Conservation (phyloP, 2,888 invertebrate genomes). For the Gryllus longicercus region DNA sequence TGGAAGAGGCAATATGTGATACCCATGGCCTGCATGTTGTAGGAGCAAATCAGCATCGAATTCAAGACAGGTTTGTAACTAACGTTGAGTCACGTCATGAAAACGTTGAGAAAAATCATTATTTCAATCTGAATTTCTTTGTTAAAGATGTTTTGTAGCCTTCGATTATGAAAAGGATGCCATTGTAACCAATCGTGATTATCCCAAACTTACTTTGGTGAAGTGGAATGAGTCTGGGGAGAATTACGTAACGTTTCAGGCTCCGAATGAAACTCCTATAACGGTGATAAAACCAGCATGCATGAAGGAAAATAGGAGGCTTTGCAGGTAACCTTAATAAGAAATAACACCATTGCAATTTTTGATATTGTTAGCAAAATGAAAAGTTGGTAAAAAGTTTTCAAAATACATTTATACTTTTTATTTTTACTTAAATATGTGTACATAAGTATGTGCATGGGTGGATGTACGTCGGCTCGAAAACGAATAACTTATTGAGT, state of each 20-base stretch:
- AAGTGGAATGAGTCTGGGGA: background rate
- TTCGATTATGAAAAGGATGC: background rate
- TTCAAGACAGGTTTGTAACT: background rate
- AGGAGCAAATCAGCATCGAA: background rate
- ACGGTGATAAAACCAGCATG: background rate
- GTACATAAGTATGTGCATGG: too few relatives aligned
- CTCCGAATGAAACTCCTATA: background rate
- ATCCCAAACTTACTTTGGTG: background rate
- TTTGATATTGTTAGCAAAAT: too few relatives aligned
- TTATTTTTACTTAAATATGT: too few relatives aligned
- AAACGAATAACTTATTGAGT: too few relatives aligned
- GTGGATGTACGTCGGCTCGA: too few relatives aligned
- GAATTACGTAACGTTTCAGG: background rate
- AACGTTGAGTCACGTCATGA: background rate
- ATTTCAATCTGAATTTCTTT: background rate
- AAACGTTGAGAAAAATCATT: background rate
- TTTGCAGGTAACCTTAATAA: background rate
- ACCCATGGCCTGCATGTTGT: constrained; percentile 25
- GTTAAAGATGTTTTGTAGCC: background rate
- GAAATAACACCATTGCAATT: too few relatives aligned
- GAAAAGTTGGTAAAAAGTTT: too few relatives aligned
- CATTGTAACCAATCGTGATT: background rate
- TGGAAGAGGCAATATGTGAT: constrained; percentile 21
- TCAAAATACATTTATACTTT: too few relatives aligned
- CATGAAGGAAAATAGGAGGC: background rate